Evolutionary conservation across 2,888 invertebrate species (phyloP), one percentile per base, ranked within the genome.

Genomic region (Drosophila diplacantha): DNA sequence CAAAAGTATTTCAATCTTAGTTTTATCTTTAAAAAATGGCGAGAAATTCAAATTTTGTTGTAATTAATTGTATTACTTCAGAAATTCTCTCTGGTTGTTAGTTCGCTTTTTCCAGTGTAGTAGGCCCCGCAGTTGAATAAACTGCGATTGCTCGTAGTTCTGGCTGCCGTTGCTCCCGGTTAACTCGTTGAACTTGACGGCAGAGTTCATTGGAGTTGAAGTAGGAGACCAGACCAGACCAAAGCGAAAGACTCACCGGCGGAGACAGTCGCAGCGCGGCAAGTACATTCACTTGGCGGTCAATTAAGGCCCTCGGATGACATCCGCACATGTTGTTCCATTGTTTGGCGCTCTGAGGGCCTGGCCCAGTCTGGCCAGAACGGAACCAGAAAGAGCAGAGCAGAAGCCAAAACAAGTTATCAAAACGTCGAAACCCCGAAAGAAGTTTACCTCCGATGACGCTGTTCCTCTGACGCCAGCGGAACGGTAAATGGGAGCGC

Each of bases 401-500:
- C 29, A 18, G 18, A 44, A 47, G 32, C 41, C 62, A 31, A 69
- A 81, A 80, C 64, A 67, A 74, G 75, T 71, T 72, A 70, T 65
- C 74, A 67, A 65, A 64, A 53, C 64, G 63, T 70, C 67, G 37
- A 59, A 57, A 29, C n/a, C 26, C 50, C 54, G 16, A 50, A 50
- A 50, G 54, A 55, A 55, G 35, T 55, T 55, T 37, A 54, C 44
- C 61, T 37, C 43, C 41, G 43, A 57, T 47, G 31, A 44, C 54
- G 54, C 51, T 50, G 35, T 57, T 52, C 52, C 55, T 54, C 26
- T 58, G 32, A 56, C 67, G 47, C 58, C 63, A 55, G 31, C 39
- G 16, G 51, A 61, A 61, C 79, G 74, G 77, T 73, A 75, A 80
- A 77, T 54, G 71, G 58, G 58, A 71, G 56, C 78, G 78, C 71